Evolutionary conservation across 2,113 vertebrate genomes (phyloP), one percentile per base, ranked within the genome.

Genomic region (Callipepla californica): DNA sequence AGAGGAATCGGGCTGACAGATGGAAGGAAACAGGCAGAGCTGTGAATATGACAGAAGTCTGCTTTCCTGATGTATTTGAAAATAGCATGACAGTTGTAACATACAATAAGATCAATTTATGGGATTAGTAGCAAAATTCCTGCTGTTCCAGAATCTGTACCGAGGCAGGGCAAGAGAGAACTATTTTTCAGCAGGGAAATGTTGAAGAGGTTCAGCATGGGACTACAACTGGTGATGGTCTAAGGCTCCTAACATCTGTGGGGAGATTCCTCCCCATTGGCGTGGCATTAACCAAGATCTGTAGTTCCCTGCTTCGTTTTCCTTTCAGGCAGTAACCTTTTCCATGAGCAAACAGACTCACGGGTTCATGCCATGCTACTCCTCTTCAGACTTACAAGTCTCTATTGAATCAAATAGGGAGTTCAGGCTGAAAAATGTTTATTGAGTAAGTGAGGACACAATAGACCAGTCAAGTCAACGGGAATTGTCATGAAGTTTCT

Each of bases 341-440:
- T 76, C 53, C 28, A 42, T 22, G 30, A 87, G 53, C 40, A 93
- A 48, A 62, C 9, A 23, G 19, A 23, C 2, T 68, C 51, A 44
- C 3, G 11, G 30, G 16, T 10, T 16, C 30, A 48, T 1, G 3
- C 11, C 32, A 78, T 1, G 1, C 9, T 77, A 7, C 6, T 51
- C 36, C 20, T 70, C 21, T 61, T 68, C 58, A 57, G 36, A 72
- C 1, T 18, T 57, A 0, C 5, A 44, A 17, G 20, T 18, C 53
- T 68, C 34, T 63, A 6, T 28, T 20, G 73, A 88, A 75, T n/a
- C 4, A 87, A 75, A 68, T 0, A 0, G 9, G 13, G 3, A 74
- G 7, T 9, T 94, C 57, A 34, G n/a, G 51, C 45, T 90, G 68
- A 94, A 79, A 95, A 77, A 6, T 26, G 11, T 13, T 63, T 15